These are phyloP conservation scores for Panthera leo DNA, from an alignment of 2,113 vertebrate genomes.

Conservation along the genomic window DNA sequence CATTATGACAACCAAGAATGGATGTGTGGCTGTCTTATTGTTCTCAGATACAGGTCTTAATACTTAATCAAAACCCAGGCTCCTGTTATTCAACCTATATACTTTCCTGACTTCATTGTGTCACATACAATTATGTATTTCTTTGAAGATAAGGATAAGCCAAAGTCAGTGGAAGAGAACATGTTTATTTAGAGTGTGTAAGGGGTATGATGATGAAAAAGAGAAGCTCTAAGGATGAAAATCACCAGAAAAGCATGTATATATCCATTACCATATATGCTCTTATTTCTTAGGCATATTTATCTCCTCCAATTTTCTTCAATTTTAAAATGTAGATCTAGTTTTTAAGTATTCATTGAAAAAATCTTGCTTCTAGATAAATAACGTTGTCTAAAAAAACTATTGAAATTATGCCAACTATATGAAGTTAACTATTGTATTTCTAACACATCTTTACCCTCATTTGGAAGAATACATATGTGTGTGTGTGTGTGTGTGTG, in stretches of 20 bases:
- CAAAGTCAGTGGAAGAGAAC: not conserved
- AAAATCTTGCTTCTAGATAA: conserved; percentile 2
- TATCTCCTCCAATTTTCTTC: not conserved
- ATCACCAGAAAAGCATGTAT: not conserved
- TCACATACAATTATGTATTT: not conserved
- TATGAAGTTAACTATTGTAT: not conserved
- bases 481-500: not conserved
- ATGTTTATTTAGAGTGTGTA: not conserved
- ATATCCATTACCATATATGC: not conserved
- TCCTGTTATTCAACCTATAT: not conserved
- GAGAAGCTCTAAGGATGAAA: not conserved
- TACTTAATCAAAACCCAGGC: not conserved
- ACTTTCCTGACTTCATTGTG: not conserved
- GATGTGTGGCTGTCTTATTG: not conserved
- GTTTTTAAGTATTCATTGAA: conserved; percentile 37
- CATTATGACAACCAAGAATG: not conserved
- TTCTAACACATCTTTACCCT: not conserved
- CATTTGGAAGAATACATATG: not conserved
- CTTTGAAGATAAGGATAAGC: conserved; percentile 8
- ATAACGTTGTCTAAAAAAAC: not conserved
- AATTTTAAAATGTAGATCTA: not conserved
- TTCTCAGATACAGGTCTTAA: not conserved
- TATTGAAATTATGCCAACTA: not conserved
- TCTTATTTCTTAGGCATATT: not conserved
- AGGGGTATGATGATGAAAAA: not conserved